Percentiles rank a stretch among this genome's conserved stretches.
Conservation (phyloP, 1,140 invertebrate species). For the Drosophila watanabei region DNA sequence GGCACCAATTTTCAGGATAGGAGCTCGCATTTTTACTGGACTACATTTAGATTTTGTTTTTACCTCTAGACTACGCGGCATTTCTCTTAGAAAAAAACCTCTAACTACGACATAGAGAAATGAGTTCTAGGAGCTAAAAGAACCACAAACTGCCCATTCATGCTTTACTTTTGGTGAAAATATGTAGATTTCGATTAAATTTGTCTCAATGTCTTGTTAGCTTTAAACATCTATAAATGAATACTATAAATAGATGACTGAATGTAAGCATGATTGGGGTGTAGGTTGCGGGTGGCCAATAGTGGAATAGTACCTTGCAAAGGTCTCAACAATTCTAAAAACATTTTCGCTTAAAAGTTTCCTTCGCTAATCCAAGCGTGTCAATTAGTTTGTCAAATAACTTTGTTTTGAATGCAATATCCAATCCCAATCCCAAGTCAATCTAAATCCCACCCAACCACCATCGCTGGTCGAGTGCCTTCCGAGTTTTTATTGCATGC, state of each 20-base stretch:
- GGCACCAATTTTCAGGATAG: too few species aligned
- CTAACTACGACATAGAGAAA: background rate
- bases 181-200: background rate
- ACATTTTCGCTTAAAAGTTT: slow-evolving; percentile 30
- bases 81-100: too few species aligned
- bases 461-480: background rate
- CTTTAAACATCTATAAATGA: background rate
- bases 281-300: slow-evolving; percentile 7
- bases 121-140: background rate
- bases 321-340: background rate
- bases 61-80: too few species aligned
- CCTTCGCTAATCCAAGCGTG: slow-evolving; percentile 31
- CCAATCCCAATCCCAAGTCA: background rate
- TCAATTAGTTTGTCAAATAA: slow-evolving; percentile 32
- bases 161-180: background rate
- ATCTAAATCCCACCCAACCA: slow-evolving; percentile 3
- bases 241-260: background rate
- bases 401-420: slow-evolving; percentile 34
- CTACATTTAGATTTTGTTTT: too few species aligned
- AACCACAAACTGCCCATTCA: too few species aligned
- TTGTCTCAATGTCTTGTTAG: background rate
- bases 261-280: background rate
- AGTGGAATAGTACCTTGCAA: slow-evolving; percentile 4
- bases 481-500: slow-evolving; percentile 29
- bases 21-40: too few species aligned